A percentile compares a stretch with the other conserved stretches of the same genome.
phyloP scores from a whole-genome alignment of 2,113 vertebrate species.

The Chloropsis hardwickii region DNA sequence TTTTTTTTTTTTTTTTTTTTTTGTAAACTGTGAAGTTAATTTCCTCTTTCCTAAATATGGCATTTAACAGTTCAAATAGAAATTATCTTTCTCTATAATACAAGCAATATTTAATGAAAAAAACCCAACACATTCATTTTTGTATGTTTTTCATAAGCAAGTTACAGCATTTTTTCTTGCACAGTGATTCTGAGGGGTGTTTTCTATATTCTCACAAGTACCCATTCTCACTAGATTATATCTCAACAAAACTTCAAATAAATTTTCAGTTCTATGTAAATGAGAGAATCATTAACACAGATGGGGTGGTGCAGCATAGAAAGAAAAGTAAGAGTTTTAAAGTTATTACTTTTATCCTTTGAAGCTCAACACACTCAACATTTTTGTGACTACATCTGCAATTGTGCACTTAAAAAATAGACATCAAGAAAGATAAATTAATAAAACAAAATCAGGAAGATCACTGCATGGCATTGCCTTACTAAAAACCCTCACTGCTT shows the following conservation, averaged over 20 bases:
- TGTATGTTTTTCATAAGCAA: not conserved
- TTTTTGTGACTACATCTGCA: not conserved
- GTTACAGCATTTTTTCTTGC: not conserved
- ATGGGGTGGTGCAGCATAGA: not conserved
- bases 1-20: not conserved
- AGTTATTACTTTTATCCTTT: not conserved
- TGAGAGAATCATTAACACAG: not conserved
- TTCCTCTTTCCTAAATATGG: not conserved
- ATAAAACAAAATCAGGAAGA: not conserved
- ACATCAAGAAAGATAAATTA: not conserved
- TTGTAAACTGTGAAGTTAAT: not conserved
- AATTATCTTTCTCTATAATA: not conserved
- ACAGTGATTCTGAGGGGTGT: not conserved
- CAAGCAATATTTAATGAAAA: not conserved
- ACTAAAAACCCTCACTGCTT: not conserved
- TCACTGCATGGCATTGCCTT: not conserved
- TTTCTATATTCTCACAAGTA: not conserved
- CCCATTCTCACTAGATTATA: not conserved
- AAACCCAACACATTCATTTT: fast-evolving
- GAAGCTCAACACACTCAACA: not conserved
- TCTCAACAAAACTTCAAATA: not conserved
- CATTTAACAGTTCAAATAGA: not conserved
- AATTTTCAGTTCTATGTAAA: not conserved
- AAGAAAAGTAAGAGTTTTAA: not conserved
- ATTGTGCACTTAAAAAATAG: not conserved